phyloP scores from a whole-genome alignment of 1,140 invertebrate species.

The Achatina immaculata region DNA sequence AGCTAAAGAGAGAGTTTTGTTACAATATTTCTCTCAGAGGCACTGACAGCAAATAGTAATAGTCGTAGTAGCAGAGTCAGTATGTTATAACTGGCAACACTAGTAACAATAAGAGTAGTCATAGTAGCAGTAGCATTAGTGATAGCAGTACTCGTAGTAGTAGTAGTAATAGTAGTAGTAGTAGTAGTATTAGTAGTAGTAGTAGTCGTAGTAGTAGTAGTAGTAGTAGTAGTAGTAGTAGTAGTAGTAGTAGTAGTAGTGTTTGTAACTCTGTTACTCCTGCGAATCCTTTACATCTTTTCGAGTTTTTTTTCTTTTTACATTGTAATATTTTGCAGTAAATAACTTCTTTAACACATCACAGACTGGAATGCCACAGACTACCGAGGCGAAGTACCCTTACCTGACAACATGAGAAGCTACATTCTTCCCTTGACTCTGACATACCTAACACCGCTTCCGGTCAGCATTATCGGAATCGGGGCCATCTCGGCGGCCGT shows the following conservation, averaged over 20 bases:
- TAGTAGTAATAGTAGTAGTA: neutral
- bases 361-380: slow-evolving; percentile 93
- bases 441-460: slow-evolving; percentile 90
- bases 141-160: neutral
- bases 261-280: too few species aligned
- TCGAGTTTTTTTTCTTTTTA: neutral
- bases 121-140: neutral
- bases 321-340: neutral
- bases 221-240: too few species aligned
- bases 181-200: too few species aligned
- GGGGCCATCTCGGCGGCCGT: slow-evolving; percentile 97
- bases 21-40: too few species aligned
- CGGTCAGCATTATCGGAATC: slow-evolving; percentile 94
- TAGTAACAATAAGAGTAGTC: neutral
- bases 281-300: too few species aligned
- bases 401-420: slow-evolving; percentile 81
- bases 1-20: too few species aligned
- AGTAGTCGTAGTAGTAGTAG: too few species aligned
- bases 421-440: slow-evolving; percentile 96
- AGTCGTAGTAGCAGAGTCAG: too few species aligned
- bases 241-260: too few species aligned
- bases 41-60: too few species aligned
- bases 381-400: slow-evolving; percentile 79
- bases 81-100: too few species aligned
- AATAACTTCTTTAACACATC: neutral